Base-by-base conservation (phyloP, 2,888 invertebrate species). In the Drosophila nr. medialis region DNA sequence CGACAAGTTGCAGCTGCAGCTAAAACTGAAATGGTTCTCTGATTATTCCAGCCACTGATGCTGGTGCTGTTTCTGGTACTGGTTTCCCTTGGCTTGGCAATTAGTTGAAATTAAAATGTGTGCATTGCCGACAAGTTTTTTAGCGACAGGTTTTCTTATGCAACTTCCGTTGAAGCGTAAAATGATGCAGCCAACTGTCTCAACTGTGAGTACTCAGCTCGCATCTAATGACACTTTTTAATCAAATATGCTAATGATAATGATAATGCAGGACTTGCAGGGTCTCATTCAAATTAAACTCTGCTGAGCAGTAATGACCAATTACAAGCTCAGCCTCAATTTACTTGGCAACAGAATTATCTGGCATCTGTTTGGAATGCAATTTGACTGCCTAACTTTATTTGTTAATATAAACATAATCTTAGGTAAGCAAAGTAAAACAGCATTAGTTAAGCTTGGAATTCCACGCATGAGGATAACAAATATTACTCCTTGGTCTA, bases 231-330 rank as follows among this genome's bases (percentile, higher is more conserved):
- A 85, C 81, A 83, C 79, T 91, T 85, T 90, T 90, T 90, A 89
- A 90, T 90, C 89, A 90, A 91, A 89, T 89, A 89, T 91, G 90
- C 87, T 91, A 90, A 91, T 89, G 87, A 81, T 91, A 89, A 90
- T 91, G 87, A 81, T 80, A 83, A 89, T 82, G 73, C 67, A 48
- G 71, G 77, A 79, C 65, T 76, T 75, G 66, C 48, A 50, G 64
- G 51, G 68, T 75, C 64, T 68, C 80, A 80, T 86, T 86, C 70
- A 69, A 80, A 79, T 77, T 64, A 77, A 64, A 79, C 72, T 75
- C 61, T 59, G 30, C 61, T 34, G n/a, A n/a, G 45, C 50, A 38
- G 34, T 40, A 61, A 61, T 30, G 65, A 34, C 18, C 72, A 65
- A 50, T 48, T 55, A 27, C 40, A 29, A 42, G 13, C 54, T 45